Evolutionary conservation across 64 coral and sea anemone species (phyloP).

Genomic region (Pocillopora verrucosa): DNA sequence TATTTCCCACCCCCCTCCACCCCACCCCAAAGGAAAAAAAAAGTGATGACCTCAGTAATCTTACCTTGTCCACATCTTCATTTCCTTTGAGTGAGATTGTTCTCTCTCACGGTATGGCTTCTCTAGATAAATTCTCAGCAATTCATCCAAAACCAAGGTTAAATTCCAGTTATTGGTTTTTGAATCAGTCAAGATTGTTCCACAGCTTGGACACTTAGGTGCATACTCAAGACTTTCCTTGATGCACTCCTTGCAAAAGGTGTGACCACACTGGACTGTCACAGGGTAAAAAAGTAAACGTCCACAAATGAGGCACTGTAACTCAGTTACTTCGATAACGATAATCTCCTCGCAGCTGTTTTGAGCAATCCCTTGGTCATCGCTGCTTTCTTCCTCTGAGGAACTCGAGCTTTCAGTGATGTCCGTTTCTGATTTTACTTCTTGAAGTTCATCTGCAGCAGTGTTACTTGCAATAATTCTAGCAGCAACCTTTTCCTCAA

Average conservation of each 20-base stretch:
- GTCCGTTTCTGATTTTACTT: neutral
- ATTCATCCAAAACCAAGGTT: slow-evolving; percentile 41
- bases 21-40: neutral
- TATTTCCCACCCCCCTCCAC: too few species aligned
- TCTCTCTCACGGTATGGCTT: slow-evolving; percentile 43
- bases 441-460: neutral
- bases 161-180: neutral
- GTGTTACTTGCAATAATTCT: slow-evolving; percentile 13
- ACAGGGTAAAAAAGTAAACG: neutral
- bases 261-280: slow-evolving; percentile 1
- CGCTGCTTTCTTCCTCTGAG: neutral
- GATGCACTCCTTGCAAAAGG: slow-evolving; percentile 8
- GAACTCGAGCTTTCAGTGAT: neutral
- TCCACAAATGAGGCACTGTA: neutral
- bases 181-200: slow-evolving; percentile 19
- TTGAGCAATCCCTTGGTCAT: neutral
- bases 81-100: slow-evolving; percentile 39
- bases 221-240: slow-evolving; percentile 10
- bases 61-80: slow-evolving; percentile 58
- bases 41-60: neutral
- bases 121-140: slow-evolving; percentile 27
- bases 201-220: slow-evolving; percentile 29
- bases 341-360: neutral
- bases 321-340: neutral
- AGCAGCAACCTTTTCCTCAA: slow-evolving; percentile 22